Evolutionary conservation across 2,113 vertebrate genomes (phyloP).

Genomic region (Lipotes vexillifer): DNA sequence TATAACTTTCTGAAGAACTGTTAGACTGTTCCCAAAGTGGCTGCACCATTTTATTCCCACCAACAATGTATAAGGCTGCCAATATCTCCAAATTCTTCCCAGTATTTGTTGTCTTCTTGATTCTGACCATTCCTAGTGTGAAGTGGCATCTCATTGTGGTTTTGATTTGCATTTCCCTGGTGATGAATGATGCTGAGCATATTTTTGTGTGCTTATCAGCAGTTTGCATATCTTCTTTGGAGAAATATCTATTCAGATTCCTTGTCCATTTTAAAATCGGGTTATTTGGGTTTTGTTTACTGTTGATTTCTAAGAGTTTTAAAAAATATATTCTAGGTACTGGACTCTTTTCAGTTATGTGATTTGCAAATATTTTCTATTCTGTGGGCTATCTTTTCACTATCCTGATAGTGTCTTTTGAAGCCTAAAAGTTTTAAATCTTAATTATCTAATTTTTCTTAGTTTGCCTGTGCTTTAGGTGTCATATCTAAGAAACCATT

Average conservation of each 20-base stretch:
- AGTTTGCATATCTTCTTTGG: neutral
- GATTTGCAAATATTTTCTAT: constrained; percentile 4
- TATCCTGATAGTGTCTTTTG: neutral
- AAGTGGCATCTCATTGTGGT: neutral
- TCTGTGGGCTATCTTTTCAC: neutral
- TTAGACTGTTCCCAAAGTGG: neutral
- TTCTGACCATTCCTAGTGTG: neutral
- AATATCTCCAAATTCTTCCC: neutral
- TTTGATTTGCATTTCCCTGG: neutral
- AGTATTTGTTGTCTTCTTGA: neutral
- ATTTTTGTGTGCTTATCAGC: neutral
- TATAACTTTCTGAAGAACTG: neutral
- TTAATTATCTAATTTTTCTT: neutral
- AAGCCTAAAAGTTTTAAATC: neutral
- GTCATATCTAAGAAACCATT: neutral
- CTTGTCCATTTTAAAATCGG: neutral
- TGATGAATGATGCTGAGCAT: neutral
- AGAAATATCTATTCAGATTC: neutral
- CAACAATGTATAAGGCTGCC: neutral
- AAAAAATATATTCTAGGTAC: neutral
- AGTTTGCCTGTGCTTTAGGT: neutral
- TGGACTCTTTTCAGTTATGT: neutral
- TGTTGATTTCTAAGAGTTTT: neutral
- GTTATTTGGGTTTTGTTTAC: neutral
- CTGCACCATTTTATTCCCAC: neutral